Evolutionary conservation across 2,888 invertebrate genomes (phyloP).

Genomic region (Drosophila ezoana): DNA sequence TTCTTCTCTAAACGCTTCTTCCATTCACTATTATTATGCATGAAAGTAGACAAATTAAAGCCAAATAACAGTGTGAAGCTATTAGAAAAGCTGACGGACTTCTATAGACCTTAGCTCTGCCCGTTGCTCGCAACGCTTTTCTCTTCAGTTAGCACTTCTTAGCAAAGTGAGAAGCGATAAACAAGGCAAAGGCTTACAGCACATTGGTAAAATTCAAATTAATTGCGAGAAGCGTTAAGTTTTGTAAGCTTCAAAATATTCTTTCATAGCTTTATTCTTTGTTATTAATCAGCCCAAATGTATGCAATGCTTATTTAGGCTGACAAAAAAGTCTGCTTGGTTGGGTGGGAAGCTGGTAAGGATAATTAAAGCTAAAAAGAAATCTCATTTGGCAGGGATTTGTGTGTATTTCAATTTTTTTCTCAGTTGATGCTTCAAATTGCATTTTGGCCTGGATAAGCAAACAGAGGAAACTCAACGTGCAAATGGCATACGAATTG

Average conservation of each 20-base stretch:
- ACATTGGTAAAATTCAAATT: too few relatives aligned
- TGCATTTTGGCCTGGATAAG: constrained; percentile 54
- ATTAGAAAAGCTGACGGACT: not conserved
- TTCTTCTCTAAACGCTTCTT: not conserved
- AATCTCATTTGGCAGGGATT: constrained; percentile 22
- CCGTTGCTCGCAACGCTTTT: not conserved
- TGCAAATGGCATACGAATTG: constrained; percentile 62
- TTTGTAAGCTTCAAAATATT: not conserved
- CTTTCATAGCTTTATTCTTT: not conserved
- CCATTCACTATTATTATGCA: not conserved
- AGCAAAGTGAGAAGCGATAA: too few relatives aligned
- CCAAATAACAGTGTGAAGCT: not conserved
- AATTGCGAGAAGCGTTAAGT: not conserved
- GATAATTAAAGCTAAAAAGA: not conserved
- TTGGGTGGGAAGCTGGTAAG: not conserved
- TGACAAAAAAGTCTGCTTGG: not conserved
- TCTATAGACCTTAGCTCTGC: too few relatives aligned
- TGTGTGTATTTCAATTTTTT: constrained; percentile 35
- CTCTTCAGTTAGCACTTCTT: not conserved
- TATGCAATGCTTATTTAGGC: constrained; percentile 22
- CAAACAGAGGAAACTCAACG: constrained; percentile 35
- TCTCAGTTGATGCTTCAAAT: constrained; percentile 58
- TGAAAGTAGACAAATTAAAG: not conserved
- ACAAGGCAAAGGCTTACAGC: too few relatives aligned
- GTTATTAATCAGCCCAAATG: constrained; percentile 18